Conservation (phyloP, 2,797 vertebrate species). For the Hirundo rustica region DNA sequence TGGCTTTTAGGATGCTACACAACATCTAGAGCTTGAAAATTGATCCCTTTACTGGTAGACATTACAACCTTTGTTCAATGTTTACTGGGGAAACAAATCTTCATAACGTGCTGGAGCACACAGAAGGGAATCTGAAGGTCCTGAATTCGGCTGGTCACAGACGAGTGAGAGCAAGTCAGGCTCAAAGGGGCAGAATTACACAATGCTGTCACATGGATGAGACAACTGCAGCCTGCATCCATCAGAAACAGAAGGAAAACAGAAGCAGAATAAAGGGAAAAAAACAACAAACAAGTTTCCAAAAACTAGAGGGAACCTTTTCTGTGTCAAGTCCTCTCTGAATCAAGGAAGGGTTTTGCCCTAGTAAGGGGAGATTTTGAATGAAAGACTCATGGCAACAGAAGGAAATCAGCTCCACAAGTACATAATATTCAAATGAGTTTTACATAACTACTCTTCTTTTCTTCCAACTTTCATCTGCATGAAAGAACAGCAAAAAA, state of each 20-base stretch:
- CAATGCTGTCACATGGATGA: background rate
- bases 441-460: constrained; percentile 53
- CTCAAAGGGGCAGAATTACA: constrained; percentile 3
- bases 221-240: background rate
- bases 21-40: background rate
- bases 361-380: background rate
- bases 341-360: background rate
- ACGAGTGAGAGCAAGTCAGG: background rate
- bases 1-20: background rate
- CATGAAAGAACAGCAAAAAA: background rate
- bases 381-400: constrained; percentile 3
- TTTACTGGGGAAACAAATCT: background rate
- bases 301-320: background rate
- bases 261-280: background rate
- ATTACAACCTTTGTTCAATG: background rate
- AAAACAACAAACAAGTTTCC: background rate
- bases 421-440: constrained; percentile 54
- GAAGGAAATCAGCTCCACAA: constrained; percentile 28
- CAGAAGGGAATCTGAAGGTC: background rate
- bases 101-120: background rate
- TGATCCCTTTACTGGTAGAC: background rate
- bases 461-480: constrained; percentile 22
- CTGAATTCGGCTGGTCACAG: constrained; percentile 33
- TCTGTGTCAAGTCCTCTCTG: background rate
- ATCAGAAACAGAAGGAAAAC: background rate